phyloP scores from a whole-genome alignment of 2,113 vertebrate species.

The Oreotragus oreotragus region DNA sequence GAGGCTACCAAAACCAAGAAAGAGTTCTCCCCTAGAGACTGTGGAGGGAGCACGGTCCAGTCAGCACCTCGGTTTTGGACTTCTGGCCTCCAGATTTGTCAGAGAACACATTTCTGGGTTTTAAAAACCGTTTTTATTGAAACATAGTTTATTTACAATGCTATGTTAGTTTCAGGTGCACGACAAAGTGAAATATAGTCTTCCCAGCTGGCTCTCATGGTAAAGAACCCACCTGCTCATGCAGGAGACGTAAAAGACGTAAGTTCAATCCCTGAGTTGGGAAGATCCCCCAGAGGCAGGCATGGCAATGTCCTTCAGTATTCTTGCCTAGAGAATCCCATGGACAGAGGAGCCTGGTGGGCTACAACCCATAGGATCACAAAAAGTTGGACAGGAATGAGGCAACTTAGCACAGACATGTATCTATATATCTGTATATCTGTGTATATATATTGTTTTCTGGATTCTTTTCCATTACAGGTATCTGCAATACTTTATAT shows the following conservation, averaged over 20 bases:
- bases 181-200: neutral
- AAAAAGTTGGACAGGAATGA: neutral
- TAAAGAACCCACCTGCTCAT: neutral
- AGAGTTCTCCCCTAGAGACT: neutral
- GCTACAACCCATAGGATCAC: neutral
- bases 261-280: neutral
- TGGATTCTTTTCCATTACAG: neutral
- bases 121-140: neutral
- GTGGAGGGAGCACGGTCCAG: neutral
- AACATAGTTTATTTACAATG: neutral
- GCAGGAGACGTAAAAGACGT: neutral
- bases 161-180: neutral
- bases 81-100: neutral
- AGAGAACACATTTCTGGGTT: neutral
- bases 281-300: neutral
- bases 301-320: neutral
- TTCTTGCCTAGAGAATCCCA: neutral
- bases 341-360: neutral
- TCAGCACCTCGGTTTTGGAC: neutral
- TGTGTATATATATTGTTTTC: neutral
- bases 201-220: neutral
- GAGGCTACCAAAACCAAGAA: neutral
- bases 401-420: rapidly evolving
- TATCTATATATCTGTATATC: neutral
- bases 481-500: neutral